phyloP scores from a whole-genome alignment of 2,113 vertebrate genomes.

The Diglossa brunneiventris region DNA sequence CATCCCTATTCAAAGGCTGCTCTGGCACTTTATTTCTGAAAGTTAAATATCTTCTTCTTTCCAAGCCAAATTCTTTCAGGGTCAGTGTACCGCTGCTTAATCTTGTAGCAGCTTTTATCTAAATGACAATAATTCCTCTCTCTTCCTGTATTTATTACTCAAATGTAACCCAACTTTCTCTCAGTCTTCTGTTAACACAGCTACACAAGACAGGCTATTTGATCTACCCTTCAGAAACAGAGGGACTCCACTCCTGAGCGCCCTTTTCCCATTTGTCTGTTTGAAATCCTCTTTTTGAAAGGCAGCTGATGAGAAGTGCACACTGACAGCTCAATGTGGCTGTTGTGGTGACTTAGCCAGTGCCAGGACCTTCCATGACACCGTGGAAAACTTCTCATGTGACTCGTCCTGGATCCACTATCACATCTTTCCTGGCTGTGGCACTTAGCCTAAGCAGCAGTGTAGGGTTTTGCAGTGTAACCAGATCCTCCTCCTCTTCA shows the following conservation, averaged over 20 bases:
- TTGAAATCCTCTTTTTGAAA: background rate
- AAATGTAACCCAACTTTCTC: background rate
- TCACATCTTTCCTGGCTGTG: fast-evolving
- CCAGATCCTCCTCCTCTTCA: background rate
- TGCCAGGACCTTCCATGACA: background rate
- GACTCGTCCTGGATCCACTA: background rate
- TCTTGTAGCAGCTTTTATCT: background rate
- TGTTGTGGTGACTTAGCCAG: background rate
- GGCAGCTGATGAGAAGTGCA: background rate
- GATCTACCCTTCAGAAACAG: background rate
- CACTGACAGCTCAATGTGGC: background rate
- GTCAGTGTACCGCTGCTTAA: background rate
- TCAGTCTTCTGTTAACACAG: background rate
- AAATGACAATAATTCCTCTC: background rate
- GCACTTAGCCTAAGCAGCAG: background rate
- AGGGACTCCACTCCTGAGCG: background rate
- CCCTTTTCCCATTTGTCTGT: background rate
- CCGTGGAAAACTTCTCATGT: fast-evolving
- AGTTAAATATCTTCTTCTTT: background rate
- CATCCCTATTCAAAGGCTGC: background rate
- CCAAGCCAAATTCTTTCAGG: background rate
- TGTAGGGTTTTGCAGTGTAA: fast-evolving
- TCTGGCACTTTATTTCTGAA: background rate
- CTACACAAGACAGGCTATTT: background rate
- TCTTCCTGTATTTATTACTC: background rate